A percentile compares a stretch with the other conserved stretches of the same genome.
Evolutionary conservation across 2,797 vertebrate species (phyloP).

Genomic region (Lycodopsis pacificus): DNA sequence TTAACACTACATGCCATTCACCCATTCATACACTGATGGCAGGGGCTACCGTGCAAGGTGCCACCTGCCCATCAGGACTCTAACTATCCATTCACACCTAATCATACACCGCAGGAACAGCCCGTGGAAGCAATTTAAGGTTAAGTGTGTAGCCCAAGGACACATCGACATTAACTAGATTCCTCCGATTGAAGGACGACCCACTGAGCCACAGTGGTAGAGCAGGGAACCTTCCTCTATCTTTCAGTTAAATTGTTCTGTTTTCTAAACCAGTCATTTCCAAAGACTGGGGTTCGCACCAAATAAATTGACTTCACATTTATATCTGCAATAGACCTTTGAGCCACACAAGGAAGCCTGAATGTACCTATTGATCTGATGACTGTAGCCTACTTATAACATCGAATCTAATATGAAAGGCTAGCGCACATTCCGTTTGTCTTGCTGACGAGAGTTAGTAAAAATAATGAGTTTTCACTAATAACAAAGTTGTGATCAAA

Average conservation of each 20-base stretch:
- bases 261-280: background rate
- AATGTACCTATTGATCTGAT: too few relatives aligned
- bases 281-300: too few relatives aligned
- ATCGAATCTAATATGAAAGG: background rate
- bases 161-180: background rate
- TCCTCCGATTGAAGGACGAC: background rate
- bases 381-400: too few relatives aligned
- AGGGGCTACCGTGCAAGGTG: too few relatives aligned
- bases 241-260: too few relatives aligned
- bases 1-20: background rate
- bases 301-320: background rate
- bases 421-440: too few relatives aligned
- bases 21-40: too few relatives aligned
- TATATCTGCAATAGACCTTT: background rate
- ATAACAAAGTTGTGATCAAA: background rate
- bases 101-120: background rate
- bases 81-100: background rate
- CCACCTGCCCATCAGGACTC: too few relatives aligned
- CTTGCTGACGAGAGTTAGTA: background rate
- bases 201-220: too few relatives aligned
- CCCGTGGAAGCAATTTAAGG: background rate
- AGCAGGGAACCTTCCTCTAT: too few relatives aligned
- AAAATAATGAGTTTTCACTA: background rate
- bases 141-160: background rate
- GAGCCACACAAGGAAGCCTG: too few relatives aligned